A percentile compares a stretch with the other conserved stretches of the same genome.
Evolutionary conservation across 53 echinoderm and acorn worm genomes (phyloP).

Genomic region (Patiria pectinifera): DNA sequence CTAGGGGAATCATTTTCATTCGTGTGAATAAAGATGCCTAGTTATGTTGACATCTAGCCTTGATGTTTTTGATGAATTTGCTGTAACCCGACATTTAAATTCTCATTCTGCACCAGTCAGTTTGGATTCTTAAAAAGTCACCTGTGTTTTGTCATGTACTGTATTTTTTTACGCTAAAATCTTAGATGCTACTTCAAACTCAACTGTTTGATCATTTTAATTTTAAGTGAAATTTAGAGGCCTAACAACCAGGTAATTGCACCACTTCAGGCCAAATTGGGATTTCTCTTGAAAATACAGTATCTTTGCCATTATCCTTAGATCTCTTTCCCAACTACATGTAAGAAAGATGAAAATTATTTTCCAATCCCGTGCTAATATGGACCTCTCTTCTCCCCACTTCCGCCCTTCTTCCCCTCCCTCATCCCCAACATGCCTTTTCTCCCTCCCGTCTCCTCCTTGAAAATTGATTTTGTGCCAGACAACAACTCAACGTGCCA

Average conservation of each 20-base stretch:
- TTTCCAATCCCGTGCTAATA: not conserved
- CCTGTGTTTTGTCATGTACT: not conserved
- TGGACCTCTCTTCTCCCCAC: not conserved
- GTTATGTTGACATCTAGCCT: not conserved
- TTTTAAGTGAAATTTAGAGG: not conserved
- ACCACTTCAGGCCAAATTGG: not conserved
- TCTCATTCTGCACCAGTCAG: not conserved
- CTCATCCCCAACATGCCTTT: not conserved
- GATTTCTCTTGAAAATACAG: not conserved
- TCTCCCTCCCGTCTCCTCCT: not conserved
- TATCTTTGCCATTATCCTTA: too few species aligned
- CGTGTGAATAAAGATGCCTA: not conserved
- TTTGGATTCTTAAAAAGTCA: not conserved
- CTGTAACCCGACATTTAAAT: not conserved
- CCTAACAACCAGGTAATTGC: not conserved
- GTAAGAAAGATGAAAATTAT: not conserved
- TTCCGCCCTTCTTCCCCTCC: not conserved
- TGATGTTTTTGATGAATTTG: not conserved
- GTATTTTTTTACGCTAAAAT: too few species aligned
- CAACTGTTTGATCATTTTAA: not conserved
- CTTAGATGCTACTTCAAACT: not conserved
- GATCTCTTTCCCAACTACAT: too few species aligned
- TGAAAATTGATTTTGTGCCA: conserved; percentile 59
- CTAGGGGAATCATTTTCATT: not conserved
- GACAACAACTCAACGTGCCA: not conserved